These are phyloP conservation scores for Dendrolimus punctatus DNA, from an alignment of 1,140 invertebrate species.

Conservation along the genomic window DNA sequence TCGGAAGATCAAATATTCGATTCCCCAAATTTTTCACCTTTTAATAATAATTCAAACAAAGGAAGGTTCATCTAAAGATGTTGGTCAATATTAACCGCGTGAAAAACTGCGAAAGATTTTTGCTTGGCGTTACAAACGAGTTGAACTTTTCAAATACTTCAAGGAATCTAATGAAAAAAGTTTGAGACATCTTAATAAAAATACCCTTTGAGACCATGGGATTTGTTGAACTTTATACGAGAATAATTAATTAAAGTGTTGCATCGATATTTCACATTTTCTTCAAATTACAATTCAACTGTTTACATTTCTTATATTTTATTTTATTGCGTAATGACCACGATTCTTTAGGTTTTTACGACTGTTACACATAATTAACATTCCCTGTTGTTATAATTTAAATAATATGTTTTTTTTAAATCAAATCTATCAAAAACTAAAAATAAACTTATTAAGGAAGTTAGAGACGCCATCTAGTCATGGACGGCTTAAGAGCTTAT, in stretches of 20 bases:
- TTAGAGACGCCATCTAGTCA: too few species aligned
- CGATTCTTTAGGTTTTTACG: too few species aligned
- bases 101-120: conserved; percentile 27
- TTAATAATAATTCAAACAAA: background rate
- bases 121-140: conserved; percentile 25
- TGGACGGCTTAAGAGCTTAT: too few species aligned
- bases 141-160: conserved; percentile 36
- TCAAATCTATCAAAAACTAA: too few species aligned
- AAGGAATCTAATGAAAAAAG: conserved; percentile 46
- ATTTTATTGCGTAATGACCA: too few species aligned
- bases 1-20: background rate
- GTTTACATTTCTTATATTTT: too few species aligned
- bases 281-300: too few species aligned
- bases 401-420: too few species aligned
- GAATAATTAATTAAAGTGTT: conserved; percentile 35
- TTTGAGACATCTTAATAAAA: conserved; percentile 38
- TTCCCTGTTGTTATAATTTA: too few species aligned
- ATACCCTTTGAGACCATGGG: conserved; percentile 28
- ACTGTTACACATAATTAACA: too few species aligned
- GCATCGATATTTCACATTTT: too few species aligned
- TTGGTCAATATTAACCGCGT: conserved; percentile 13
- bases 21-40: background rate
- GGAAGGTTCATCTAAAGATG: conserved; percentile 4
- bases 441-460: too few species aligned
- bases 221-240: conserved; percentile 32